Conservation (phyloP, 2,797 vertebrate species). For the Coregonus sp. region DNA sequence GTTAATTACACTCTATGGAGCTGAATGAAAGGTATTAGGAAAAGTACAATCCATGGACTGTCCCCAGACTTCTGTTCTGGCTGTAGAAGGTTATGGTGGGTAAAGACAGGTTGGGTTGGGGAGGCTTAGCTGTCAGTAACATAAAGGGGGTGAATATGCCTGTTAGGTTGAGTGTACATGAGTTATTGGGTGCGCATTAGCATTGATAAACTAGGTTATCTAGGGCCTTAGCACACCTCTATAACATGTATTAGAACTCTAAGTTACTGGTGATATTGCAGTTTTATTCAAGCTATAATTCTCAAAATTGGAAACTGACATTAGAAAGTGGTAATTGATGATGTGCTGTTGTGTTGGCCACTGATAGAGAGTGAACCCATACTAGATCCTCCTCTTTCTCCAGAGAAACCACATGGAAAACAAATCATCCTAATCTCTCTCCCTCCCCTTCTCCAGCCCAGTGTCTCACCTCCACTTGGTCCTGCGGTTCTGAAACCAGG, state of each 20-base stretch:
- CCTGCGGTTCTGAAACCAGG: slow-evolving; percentile 85
- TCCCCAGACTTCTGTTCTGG: not conserved
- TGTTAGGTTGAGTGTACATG: not conserved
- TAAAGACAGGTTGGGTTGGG: too few species aligned
- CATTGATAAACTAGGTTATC: not conserved
- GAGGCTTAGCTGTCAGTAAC: not conserved
- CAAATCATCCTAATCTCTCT: not conserved
- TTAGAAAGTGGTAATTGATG: not conserved
- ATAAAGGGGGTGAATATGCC: too few species aligned
- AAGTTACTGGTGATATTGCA: not conserved
- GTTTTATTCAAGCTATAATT: not conserved
- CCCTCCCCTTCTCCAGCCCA: not conserved
- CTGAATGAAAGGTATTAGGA: not conserved
- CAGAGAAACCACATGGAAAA: not conserved
- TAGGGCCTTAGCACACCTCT: not conserved
- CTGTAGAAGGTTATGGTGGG: not conserved
- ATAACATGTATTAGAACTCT: not conserved
- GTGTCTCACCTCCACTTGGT: slow-evolving; percentile 82
- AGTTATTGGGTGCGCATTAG: not conserved
- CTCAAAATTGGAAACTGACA: not conserved
- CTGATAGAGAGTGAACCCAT: not conserved
- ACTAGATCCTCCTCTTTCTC: not conserved
- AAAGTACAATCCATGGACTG: not conserved
- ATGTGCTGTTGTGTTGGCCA: not conserved
- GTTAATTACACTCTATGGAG: not conserved